A percentile compares a stretch with the other conserved stretches of the same genome.
These are phyloP conservation scores for Hirudinaria manillensis DNA, from an alignment of 2,888 invertebrate species.

Conservation along the genomic window DNA sequence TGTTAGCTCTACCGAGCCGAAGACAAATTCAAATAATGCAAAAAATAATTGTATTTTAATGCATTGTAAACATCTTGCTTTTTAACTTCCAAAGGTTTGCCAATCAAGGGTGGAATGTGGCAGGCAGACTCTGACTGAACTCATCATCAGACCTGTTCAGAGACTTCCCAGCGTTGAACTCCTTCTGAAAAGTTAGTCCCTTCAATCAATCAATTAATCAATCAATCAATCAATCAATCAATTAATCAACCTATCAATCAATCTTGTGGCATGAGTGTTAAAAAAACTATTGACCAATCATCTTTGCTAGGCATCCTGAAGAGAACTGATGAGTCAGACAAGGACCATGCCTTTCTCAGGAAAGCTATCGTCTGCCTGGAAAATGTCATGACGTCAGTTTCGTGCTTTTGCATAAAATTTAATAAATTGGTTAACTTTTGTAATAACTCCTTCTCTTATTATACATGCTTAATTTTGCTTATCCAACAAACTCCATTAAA, in stretches of 20 bases:
- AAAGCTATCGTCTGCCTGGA: conserved; percentile 79
- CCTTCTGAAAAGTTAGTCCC: conserved; percentile 71
- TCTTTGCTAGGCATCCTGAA: conserved; percentile 73
- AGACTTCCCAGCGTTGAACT: conserved; percentile 91
- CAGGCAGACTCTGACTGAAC: conserved; percentile 85
- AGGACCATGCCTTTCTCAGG: conserved; percentile 78
- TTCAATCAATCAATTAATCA: too few relatives aligned
- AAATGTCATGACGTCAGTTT: conserved; percentile 73
- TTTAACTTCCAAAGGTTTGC: conserved; percentile 63
- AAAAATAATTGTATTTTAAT: too few relatives aligned
- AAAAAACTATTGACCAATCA: neutral
- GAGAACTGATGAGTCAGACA: conserved; percentile 78
- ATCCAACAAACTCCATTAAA: too few relatives aligned
- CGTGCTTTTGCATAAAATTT: neutral
- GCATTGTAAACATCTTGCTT: neutral
- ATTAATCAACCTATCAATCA: too few relatives aligned
- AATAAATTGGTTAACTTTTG: too few relatives aligned
- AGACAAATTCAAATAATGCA: too few relatives aligned
- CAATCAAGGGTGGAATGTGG: conserved; percentile 81
- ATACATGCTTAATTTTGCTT: too few relatives aligned
- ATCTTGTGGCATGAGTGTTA: neutral
- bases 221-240: too few relatives aligned
- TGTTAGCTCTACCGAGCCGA: too few relatives aligned
- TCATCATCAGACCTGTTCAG: conserved; percentile 94
- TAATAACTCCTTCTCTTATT: too few relatives aligned